These are phyloP conservation scores for Cossypha heuglini DNA, from an alignment of 2,797 vertebrate species.

Conservation along the genomic window DNA sequence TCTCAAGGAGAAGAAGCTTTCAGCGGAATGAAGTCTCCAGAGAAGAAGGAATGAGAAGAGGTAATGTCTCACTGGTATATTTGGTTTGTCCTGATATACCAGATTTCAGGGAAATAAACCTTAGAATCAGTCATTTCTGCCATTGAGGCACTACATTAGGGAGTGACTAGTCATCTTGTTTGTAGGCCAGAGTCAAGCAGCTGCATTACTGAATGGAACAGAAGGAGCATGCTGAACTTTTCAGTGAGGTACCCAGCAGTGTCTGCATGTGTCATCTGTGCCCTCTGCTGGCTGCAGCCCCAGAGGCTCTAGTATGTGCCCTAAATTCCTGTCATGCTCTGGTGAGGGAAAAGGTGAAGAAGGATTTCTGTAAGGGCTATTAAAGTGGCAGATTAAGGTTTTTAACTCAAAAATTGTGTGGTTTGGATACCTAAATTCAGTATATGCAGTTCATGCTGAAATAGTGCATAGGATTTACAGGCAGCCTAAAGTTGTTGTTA, in stretches of 20 bases:
- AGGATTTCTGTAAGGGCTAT: neutral
- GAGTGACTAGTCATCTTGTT: neutral
- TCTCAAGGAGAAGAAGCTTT: neutral
- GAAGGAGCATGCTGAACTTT: neutral
- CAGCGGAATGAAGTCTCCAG: neutral
- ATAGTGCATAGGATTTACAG: neutral
- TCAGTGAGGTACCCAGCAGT: fast-evolving
- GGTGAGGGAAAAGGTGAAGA: neutral
- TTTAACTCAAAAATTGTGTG: neutral
- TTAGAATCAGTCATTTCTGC: neutral
- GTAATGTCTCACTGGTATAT: neutral
- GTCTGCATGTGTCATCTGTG: neutral
- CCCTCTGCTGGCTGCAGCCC: neutral
- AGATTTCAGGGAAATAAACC: fast-evolving
- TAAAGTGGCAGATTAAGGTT: neutral
- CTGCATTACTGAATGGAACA: neutral
- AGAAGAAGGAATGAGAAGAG: neutral
- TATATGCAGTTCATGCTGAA: neutral
- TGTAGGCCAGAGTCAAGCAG: neutral
- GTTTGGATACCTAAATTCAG: neutral
- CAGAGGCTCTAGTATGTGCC: neutral
- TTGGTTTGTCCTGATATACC: neutral
- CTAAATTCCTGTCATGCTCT: neutral
- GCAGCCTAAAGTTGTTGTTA: neutral
- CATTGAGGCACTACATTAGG: neutral